A percentile compares a stretch with the other conserved stretches of the same genome.
Evolutionary conservation across 1,140 invertebrate species (phyloP).

Genomic region (Solenopsis fugax): DNA sequence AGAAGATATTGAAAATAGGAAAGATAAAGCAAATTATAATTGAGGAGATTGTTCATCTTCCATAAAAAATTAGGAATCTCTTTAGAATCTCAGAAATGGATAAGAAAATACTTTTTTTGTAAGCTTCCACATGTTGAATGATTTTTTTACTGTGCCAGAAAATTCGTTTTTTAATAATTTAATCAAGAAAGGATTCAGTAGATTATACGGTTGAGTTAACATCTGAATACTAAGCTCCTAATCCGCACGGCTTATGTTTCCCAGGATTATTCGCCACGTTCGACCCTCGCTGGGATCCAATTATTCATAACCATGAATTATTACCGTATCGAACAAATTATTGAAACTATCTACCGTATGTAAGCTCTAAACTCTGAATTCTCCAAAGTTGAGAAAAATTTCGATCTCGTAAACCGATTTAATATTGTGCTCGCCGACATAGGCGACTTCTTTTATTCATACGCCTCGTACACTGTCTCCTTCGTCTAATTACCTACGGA

Average conservation of each 20-base stretch:
- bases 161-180: conserved; percentile 9
- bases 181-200: conserved; percentile 13
- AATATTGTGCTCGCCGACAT: neutral
- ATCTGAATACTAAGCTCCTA: conserved; percentile 22
- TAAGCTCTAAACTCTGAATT: conserved; percentile 13
- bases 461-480: neutral
- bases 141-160: neutral
- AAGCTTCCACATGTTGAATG: neutral
- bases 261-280: conserved; percentile 2
- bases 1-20: neutral
- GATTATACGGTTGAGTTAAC: conserved; percentile 32
- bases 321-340: conserved; percentile 36
- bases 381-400: neutral
- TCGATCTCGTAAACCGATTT: conserved; percentile 10
- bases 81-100: neutral
- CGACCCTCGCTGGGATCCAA: conserved; percentile 13
- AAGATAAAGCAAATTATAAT: neutral
- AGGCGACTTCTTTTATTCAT: conserved; percentile 10
- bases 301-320: conserved; percentile 52
- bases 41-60: neutral
- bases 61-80: neutral
- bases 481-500: conserved; percentile 24
- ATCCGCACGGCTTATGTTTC: conserved; percentile 31
- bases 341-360: conserved; percentile 23
- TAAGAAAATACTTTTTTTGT: neutral